Conservation (phyloP, 2,888 invertebrate species). For the Orchestes rusci region DNA sequence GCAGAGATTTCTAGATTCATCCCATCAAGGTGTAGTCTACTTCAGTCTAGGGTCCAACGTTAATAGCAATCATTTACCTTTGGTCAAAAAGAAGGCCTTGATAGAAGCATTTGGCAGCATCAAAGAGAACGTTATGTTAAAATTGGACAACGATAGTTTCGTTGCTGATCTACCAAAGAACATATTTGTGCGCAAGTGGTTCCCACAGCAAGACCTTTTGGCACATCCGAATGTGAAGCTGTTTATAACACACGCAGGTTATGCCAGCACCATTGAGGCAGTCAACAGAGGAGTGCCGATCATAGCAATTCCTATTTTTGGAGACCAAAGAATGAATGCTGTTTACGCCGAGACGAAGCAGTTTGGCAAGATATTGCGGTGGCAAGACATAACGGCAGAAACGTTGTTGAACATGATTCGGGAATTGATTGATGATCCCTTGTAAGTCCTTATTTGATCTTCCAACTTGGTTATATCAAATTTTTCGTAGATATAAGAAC, state of each 20-base stretch:
- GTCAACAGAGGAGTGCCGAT: slow-evolving; percentile 48
- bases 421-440: slow-evolving; percentile 19
- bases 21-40: slow-evolving; percentile 49
- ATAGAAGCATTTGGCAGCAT: slow-evolving; percentile 51
- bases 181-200: slow-evolving; percentile 37
- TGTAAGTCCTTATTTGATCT: slow-evolving; percentile 6
- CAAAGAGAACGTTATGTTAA: slow-evolving; percentile 59
- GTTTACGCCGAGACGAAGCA: slow-evolving; percentile 41
- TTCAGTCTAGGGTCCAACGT: slow-evolving; percentile 56
- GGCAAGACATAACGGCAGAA: slow-evolving; percentile 37
- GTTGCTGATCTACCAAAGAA: slow-evolving; percentile 34
- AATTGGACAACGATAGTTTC: slow-evolving; percentile 53
- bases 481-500: slow-evolving; percentile 21
- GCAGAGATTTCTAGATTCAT: slow-evolving; percentile 46
- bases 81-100: slow-evolving; percentile 47
- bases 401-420: slow-evolving; percentile 7
- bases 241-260: slow-evolving; percentile 55
- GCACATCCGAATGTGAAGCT: slow-evolving; percentile 50
- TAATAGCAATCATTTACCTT: slow-evolving; percentile 49
- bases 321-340: slow-evolving; percentile 48
- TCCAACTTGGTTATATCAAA: slow-evolving; percentile 1
- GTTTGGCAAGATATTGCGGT: slow-evolving; percentile 36
- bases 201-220: slow-evolving; percentile 35
- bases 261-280: slow-evolving; percentile 51
- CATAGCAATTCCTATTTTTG: slow-evolving; percentile 48